Percentiles rank a stretch among this genome's conserved stretches.
These are phyloP conservation scores for Dyspetes luteomarginatus DNA, from an alignment of 2,888 invertebrate species.

Conservation along the genomic window DNA sequence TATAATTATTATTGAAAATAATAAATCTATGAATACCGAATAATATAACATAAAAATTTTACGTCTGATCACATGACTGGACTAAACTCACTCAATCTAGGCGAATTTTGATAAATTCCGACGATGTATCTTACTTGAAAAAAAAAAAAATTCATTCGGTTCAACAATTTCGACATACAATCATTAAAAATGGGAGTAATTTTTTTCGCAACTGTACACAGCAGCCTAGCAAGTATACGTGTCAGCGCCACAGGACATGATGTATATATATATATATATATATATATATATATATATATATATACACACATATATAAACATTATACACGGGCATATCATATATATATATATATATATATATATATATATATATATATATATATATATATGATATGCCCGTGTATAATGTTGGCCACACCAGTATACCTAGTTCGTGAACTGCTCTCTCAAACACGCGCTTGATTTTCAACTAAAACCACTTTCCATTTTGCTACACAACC, in stretches of 20 bases:
- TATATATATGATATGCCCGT: background rate
- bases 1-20: too few species aligned
- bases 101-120: background rate
- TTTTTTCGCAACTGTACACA: background rate
- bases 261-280: conserved; percentile 12
- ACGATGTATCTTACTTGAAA: background rate
- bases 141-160: conserved; percentile 13
- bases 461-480: conserved; percentile 73
- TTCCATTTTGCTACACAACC: conserved; percentile 72
- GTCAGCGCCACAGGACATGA: conserved; percentile 44
- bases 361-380: conserved; percentile 21
- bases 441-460: conserved; percentile 60
- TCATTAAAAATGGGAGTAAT: conserved; percentile 31
- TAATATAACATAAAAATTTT: background rate
- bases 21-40: too few species aligned
- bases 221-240: conserved; percentile 42
- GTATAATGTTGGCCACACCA: conserved; percentile 52
- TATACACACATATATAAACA: too few species aligned
- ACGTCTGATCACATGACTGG: background rate
- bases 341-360: conserved; percentile 7
- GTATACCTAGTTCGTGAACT: conserved; percentile 57
- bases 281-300: background rate
- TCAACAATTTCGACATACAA: conserved; percentile 34
- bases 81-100: background rate
- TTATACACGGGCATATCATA: conserved; percentile 29